phyloP scores from a whole-genome alignment of 2,797 vertebrate species.

The Acanthornis magna region DNA sequence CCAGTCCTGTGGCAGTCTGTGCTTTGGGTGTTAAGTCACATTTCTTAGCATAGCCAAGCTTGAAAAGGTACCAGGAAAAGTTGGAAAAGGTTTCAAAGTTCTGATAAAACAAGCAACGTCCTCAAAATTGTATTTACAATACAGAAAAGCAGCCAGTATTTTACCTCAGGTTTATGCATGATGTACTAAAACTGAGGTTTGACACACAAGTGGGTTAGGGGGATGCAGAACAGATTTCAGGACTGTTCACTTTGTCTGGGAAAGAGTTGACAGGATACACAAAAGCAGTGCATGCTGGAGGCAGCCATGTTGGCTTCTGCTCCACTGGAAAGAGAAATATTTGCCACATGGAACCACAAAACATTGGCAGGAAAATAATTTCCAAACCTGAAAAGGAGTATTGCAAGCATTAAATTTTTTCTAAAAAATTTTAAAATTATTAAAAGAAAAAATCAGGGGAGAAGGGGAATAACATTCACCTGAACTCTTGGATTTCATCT shows the following conservation, averaged over 20 bases:
- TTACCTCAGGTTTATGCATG: background rate
- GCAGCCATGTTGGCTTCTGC: slow-evolving; percentile 54
- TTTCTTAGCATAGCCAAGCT: background rate
- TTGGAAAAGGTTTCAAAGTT: background rate
- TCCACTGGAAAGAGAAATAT: slow-evolving; percentile 16
- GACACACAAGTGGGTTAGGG: background rate
- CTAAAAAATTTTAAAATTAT: too few relatives aligned
- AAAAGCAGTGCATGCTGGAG: background rate
- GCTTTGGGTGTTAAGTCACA: background rate
- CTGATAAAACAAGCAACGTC: background rate
- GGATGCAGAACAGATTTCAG: background rate
- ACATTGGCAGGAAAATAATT: slow-evolving; percentile 51
- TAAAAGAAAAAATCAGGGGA: rapidly evolving
- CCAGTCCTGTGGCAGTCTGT: background rate
- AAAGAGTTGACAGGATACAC: slow-evolving; percentile 34
- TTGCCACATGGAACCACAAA: slow-evolving; percentile 56
- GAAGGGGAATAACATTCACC: background rate
- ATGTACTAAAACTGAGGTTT: background rate
- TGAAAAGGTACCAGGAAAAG: background rate
- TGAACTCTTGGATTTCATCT: background rate
- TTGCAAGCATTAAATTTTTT: background rate
- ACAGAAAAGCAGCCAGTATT: background rate
- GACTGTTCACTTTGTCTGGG: slow-evolving; percentile 34
- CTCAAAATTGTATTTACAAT: background rate
- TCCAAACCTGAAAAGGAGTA: slow-evolving; percentile 26